phyloP scores from a whole-genome alignment of 2,888 invertebrate genomes.

The Amiota mariae region DNA sequence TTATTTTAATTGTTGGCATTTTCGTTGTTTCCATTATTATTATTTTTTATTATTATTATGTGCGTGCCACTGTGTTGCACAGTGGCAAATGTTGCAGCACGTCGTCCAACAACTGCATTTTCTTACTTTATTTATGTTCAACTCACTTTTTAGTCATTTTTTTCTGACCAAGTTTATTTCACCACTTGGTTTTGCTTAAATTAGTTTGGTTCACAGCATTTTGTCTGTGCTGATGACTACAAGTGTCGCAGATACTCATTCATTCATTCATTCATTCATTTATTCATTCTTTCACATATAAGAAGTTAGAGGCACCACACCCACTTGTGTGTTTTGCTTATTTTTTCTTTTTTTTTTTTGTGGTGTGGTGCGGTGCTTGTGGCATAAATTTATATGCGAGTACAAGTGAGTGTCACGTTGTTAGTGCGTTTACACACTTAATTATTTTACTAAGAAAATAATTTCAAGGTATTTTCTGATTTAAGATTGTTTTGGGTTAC shows the following conservation, averaged over 20 bases:
- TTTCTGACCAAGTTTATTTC: background rate
- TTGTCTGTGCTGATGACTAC: background rate
- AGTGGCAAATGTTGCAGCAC: slow-evolving; percentile 22
- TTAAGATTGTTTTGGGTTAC: too few relatives aligned
- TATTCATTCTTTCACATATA: too few relatives aligned
- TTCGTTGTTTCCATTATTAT: slow-evolving; percentile 4
- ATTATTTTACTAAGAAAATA: too few relatives aligned
- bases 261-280: too few relatives aligned
- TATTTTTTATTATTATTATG: background rate
- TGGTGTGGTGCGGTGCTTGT: background rate
- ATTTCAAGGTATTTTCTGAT: too few relatives aligned
- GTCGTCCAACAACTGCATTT: slow-evolving; percentile 9
- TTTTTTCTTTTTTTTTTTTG: too few relatives aligned
- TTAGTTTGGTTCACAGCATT: slow-evolving; percentile 25
- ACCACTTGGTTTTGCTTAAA: slow-evolving; percentile 14
- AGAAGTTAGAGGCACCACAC: background rate
- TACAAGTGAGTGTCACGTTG: too few relatives aligned
- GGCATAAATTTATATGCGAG: too few relatives aligned
- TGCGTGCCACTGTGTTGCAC: slow-evolving; percentile 19
- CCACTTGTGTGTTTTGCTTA: background rate
- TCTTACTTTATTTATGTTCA: slow-evolving; percentile 6
- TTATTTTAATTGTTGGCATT: slow-evolving; percentile 29
- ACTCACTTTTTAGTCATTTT: background rate
- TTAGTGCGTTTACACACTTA: too few relatives aligned
- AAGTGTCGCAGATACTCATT: background rate